A percentile compares a stretch with the other conserved stretches of the same genome.
These are phyloP conservation scores for Chrysodeixis includens DNA, from an alignment of 2,888 invertebrate species.

Conservation along the genomic window DNA sequence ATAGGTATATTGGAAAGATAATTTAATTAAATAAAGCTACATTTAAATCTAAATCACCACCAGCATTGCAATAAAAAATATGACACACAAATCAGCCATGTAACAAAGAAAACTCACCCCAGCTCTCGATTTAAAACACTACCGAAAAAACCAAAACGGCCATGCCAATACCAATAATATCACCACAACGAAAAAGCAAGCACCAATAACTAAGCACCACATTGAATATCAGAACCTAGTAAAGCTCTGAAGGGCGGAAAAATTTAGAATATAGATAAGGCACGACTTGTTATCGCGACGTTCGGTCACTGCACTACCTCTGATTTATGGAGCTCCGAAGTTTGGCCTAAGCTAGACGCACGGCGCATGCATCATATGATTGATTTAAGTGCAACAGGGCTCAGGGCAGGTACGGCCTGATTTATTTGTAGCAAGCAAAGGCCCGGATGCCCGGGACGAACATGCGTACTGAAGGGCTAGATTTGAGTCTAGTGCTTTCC, in stretches of 20 bases:
- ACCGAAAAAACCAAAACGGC: slow-evolving; percentile 8
- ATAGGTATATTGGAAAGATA: neutral
- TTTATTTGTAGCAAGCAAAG: slow-evolving; percentile 51
- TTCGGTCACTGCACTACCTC: slow-evolving; percentile 28
- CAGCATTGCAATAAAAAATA: neutral
- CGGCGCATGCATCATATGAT: slow-evolving; percentile 65
- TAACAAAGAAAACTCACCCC: slow-evolving; percentile 1
- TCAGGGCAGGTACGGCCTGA: slow-evolving; percentile 44
- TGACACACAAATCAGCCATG: neutral
- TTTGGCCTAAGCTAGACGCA: slow-evolving; percentile 31
- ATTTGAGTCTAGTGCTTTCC: slow-evolving; percentile 21
- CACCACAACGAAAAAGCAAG: neutral
- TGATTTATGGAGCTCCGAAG: slow-evolving; percentile 17
- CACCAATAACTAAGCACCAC: neutral
- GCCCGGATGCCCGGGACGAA: slow-evolving; percentile 17
- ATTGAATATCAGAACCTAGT: slow-evolving; percentile 19
- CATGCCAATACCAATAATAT: neutral
- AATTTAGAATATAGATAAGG: slow-evolving; percentile 32
- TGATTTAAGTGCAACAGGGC: slow-evolving; percentile 59
- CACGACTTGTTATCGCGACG: slow-evolving; percentile 38
- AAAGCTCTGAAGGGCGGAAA: neutral
- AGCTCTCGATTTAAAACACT: neutral
- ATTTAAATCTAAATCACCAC: neutral
- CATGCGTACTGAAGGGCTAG: slow-evolving; percentile 47
- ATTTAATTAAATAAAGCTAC: neutral